Conservation (phyloP, 2,113 vertebrate genomes). For the Pluvialis apricaria region DNA sequence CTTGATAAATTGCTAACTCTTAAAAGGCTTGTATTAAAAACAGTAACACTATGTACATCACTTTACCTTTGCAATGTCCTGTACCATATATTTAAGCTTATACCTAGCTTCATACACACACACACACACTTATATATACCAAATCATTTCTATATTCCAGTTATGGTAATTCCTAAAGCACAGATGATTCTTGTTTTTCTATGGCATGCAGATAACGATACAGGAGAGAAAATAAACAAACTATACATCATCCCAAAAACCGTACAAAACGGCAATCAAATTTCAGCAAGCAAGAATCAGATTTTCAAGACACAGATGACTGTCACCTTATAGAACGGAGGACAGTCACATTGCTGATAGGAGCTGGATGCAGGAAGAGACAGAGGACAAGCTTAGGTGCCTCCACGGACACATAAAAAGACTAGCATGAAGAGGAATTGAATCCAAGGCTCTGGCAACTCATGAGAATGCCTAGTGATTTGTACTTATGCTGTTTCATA, state of each 20-base stretch:
- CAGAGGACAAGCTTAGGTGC: not conserved
- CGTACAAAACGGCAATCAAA: not conserved
- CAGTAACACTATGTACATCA: not conserved
- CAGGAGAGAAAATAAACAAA: not conserved
- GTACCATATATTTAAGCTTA: not conserved
- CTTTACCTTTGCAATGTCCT: not conserved
- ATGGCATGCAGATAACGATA: not conserved
- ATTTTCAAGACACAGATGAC: not conserved
- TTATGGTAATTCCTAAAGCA: not conserved
- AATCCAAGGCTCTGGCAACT: not conserved
- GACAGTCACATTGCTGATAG: not conserved
- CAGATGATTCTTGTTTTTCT: not conserved
- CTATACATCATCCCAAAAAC: not conserved
- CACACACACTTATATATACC: not conserved
- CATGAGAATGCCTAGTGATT: not conserved
- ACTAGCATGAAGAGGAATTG: not conserved
- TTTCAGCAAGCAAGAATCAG: not conserved
- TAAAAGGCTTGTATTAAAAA: not conserved
- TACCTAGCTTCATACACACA: not conserved
- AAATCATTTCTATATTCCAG: not conserved
- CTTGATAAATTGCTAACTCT: not conserved
- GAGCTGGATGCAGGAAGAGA: not conserved
- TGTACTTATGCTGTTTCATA: not conserved
- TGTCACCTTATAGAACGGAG: not conserved
- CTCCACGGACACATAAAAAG: not conserved